Percentiles rank a stretch among this genome's conserved stretches.
These are phyloP conservation scores for Neoniphon sammara DNA, from an alignment of 2,797 vertebrate genomes.

Conservation along the genomic window DNA sequence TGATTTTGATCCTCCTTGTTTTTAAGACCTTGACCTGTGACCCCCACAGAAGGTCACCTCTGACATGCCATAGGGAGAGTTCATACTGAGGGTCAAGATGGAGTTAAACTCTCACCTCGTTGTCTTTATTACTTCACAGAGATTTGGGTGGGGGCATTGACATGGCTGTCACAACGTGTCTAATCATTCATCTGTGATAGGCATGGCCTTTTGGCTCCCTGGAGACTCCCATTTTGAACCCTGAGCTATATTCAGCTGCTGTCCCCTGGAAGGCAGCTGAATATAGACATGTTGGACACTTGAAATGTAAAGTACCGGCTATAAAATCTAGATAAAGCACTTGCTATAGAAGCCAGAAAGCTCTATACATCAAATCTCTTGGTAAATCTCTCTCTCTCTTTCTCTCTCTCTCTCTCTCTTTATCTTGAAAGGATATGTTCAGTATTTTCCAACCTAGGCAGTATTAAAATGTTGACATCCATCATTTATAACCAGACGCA, in stretches of 20 bases:
- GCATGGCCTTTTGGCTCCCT: conserved; percentile 42
- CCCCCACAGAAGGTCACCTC: conserved; percentile 75
- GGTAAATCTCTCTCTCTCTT: not conserved
- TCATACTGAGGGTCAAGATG: conserved; percentile 64
- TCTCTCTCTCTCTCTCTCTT: too few species aligned
- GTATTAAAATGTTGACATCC: too few species aligned
- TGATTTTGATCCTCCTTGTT: conserved; percentile 66
- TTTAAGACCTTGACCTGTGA: conserved; percentile 78
- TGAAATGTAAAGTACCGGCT: conserved; percentile 1
- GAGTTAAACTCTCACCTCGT: conserved; percentile 72
- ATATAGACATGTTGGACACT: conserved; percentile 23
- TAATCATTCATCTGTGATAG: conserved; percentile 69
- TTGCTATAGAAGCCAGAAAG: not conserved
- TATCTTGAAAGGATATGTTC: too few species aligned
- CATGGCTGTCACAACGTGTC: conserved; percentile 69
- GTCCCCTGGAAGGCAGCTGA: conserved; percentile 50
- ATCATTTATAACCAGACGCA: too few species aligned
- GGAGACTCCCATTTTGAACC: conserved; percentile 52
- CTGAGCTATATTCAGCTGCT: not conserved
- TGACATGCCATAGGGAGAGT: conserved; percentile 63
- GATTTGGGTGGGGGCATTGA: conserved; percentile 46
- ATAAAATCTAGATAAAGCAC: conserved; percentile 41
- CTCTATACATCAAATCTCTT: not conserved
- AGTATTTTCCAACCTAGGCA: too few species aligned
- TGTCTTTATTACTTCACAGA: conserved; percentile 62